Base-by-base conservation (phyloP, 1,140 invertebrate species). In the Macrotrachela quadricornifera region DNA sequence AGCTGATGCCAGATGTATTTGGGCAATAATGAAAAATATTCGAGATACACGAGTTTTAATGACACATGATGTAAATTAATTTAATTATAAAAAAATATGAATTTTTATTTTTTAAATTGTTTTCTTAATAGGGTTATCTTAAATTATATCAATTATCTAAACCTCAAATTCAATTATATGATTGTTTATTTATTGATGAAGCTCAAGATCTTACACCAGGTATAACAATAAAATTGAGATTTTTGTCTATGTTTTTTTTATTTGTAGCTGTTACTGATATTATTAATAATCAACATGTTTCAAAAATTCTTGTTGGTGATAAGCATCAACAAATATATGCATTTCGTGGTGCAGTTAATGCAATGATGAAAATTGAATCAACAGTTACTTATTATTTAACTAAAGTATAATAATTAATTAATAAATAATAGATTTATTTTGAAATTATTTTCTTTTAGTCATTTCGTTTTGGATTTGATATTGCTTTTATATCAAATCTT, bases 291-390 rank as follows among this genome's bases (percentile, higher is more conserved):
- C 70, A 71, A 55, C 6, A 15, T 3, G 61, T 65, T 55, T 58
- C 65, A 12, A 70, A 69, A 56, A 66, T 72, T 41, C 58, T 71
- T 43, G 70, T 71, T 13, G 70, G 69, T n/a, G 69, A 71, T 58
- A 69, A 67, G 13, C 61, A 71, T 53, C 70, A 72, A 57, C 70
- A 72, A 57, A 71, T 71, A 47, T 72, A 71, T 60, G 59, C 63
- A 12, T 72, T 71, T 52, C 59, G 69, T 49, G 68, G 70, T 14
- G 70, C 69, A 10, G 61, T 64, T 18, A 70, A 71, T 62, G 65
- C 65, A 6, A 61, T 72, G 58, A 49, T 62, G 13, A 57, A 21
- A 18, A 56, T 71, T 8, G 6, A 18, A 12, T 57, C 63, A 0
- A 63, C 63, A 6, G 62, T 63, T 40, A 63, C 62, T 10, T 72